A percentile compares a stretch with the other conserved stretches of the same genome.
Conservation (phyloP, 2,797 vertebrate genomes). For the Mionectes olivaceus region DNA sequence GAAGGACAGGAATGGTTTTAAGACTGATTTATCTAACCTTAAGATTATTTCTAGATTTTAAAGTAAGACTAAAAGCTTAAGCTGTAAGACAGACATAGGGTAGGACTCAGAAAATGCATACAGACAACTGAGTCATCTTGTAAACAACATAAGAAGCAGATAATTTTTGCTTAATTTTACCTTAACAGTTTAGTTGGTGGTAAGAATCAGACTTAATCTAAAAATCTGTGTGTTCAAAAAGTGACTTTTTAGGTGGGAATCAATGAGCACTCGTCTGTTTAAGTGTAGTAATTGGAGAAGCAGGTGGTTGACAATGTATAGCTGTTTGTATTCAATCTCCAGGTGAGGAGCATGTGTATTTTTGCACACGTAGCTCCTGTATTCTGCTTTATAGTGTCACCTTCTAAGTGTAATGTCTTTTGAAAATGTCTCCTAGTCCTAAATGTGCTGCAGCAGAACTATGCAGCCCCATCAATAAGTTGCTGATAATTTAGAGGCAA, state of each 20-base stretch:
- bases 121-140: background rate
- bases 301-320: background rate
- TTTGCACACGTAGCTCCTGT: background rate
- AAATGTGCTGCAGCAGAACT: background rate
- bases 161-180: background rate
- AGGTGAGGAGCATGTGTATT: background rate
- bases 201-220: background rate
- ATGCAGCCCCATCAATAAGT: background rate
- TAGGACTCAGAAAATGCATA: background rate
- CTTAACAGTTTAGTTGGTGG: background rate
- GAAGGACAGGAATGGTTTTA: constrained; percentile 11
- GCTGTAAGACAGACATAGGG: background rate
- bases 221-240: background rate
- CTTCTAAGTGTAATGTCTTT: background rate
- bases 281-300: background rate
- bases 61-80: background rate
- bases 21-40: constrained; percentile 5
- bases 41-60: background rate
- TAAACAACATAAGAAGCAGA: background rate
- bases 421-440: background rate
- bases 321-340: background rate
- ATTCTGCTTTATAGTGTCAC: background rate
- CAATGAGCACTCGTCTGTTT: background rate
- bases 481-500: background rate
- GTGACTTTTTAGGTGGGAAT: background rate